Percentiles rank a stretch among this genome's conserved stretches.
Conservation (phyloP, 2,888 invertebrate genomes). For the Tinea semifulvella region DNA sequence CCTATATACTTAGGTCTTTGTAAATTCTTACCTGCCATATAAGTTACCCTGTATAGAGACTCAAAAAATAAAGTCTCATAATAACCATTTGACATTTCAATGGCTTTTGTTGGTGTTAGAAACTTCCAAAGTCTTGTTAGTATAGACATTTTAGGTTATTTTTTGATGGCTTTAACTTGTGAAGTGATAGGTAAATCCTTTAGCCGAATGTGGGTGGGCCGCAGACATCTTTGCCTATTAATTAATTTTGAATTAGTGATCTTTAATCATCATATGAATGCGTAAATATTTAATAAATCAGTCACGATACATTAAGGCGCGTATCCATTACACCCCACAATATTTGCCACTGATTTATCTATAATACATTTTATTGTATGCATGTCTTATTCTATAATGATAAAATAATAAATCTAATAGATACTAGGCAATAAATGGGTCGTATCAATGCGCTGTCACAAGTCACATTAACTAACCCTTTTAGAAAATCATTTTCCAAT, state of each 20-base stretch:
- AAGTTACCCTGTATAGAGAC: slow-evolving; percentile 39
- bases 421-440: no score
- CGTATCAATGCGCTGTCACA: no score
- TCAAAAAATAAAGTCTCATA: slow-evolving; percentile 46
- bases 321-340: neutral
- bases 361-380: no score
- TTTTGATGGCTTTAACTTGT: neutral
- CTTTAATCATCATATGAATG: neutral
- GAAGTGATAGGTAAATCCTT: neutral
- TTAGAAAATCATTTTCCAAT: no score
- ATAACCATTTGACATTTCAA: slow-evolving; percentile 36
- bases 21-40: slow-evolving; percentile 35
- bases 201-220: neutral
- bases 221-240: neutral
- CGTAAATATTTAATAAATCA: slow-evolving; percentile 8
- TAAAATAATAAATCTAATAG: no score
- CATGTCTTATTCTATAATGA: no score
- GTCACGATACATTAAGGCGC: neutral
- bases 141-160: slow-evolving; percentile 3
- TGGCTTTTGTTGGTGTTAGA: slow-evolving; percentile 36
- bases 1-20: neutral
- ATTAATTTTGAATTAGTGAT: slow-evolving; percentile 7
- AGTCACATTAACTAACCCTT: no score
- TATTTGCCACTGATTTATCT: no score
- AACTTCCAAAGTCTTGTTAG: slow-evolving; percentile 4